A percentile compares a stretch with the other conserved stretches of the same genome.
Conservation (phyloP, 2,113 vertebrate species). For the Callipepla squamata region DNA sequence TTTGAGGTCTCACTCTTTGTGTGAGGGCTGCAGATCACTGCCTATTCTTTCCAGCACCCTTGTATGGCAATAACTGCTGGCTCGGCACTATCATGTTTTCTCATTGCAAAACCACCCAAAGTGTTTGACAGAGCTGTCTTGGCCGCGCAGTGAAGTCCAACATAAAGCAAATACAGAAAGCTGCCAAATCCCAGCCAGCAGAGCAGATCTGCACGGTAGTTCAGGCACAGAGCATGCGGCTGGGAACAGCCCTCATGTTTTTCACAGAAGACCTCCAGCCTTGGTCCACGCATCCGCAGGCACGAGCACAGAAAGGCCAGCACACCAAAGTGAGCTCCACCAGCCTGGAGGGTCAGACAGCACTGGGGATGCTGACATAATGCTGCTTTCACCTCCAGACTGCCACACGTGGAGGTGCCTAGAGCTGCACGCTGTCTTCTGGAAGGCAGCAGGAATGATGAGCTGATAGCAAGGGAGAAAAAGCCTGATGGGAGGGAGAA, state of each 20-base stretch:
- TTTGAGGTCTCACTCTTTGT: neutral
- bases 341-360: neutral
- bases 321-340: accelerated
- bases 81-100: neutral
- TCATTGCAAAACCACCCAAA: slow-evolving; percentile 8
- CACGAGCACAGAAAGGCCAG: neutral
- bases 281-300: accelerated
- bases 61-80: neutral
- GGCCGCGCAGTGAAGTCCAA: neutral
- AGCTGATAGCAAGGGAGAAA: neutral
- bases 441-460: neutral
- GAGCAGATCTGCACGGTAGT: neutral
- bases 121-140: neutral
- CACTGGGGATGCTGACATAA: neutral
- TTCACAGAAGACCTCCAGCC: neutral
- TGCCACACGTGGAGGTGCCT: neutral
- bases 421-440: neutral
- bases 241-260: neutral
- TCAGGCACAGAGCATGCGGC: neutral
- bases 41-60: neutral
- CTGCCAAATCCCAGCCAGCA: neutral
- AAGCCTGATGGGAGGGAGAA: neutral
- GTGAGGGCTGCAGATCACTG: neutral
- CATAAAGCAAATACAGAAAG: neutral
- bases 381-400: neutral